A percentile compares a stretch with the other conserved stretches of the same genome.
Evolutionary conservation across 2,113 vertebrate genomes (phyloP).

Genomic region (Nothobranchius furzeri): DNA sequence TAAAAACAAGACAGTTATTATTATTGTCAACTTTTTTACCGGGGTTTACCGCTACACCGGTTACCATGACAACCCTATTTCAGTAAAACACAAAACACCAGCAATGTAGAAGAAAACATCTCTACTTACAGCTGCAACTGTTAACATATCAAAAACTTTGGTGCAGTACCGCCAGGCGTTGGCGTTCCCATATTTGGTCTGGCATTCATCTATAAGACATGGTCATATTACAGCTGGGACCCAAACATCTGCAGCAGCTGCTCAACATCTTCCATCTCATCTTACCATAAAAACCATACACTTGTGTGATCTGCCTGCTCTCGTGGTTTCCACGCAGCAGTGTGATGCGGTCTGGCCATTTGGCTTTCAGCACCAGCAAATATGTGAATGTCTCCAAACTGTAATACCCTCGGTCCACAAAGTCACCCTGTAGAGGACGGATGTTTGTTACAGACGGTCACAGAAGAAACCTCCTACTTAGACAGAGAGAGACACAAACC

Average conservation of each 20-base stretch:
- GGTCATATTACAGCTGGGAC: not conserved
- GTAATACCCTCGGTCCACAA: slow-evolving; percentile 97
- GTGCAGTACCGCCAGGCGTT: slow-evolving; percentile 99
- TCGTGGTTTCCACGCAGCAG: slow-evolving; percentile 96
- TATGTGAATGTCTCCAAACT: slow-evolving; percentile 98
- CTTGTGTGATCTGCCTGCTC: slow-evolving; percentile 97
- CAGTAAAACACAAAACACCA: too few relatives aligned
- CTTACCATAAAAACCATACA: slow-evolving; percentile 97
- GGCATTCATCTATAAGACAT: slow-evolving; percentile 90
- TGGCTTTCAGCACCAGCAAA: slow-evolving; percentile 95
- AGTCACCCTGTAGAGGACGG: slow-evolving; percentile 86
- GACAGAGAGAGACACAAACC: slow-evolving; percentile 73
- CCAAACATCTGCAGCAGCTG: not conserved
- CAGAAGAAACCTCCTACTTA: too few relatives aligned
- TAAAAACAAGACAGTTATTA: too few relatives aligned
- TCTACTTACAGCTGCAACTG: slow-evolving; percentile 95
- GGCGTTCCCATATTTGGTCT: slow-evolving; percentile 98
- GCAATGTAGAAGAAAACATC: not conserved
- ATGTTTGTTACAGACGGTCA: not conserved
- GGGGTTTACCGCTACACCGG: too few relatives aligned
- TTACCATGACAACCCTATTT: too few relatives aligned
- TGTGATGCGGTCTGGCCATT: slow-evolving; percentile 98
- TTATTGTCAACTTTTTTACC: too few relatives aligned
- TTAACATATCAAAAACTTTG: slow-evolving; percentile 99
- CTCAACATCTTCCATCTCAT: not conserved